These are phyloP conservation scores for Pleuronectes platessa DNA, from an alignment of 2,113 vertebrate genomes.

Conservation along the genomic window DNA sequence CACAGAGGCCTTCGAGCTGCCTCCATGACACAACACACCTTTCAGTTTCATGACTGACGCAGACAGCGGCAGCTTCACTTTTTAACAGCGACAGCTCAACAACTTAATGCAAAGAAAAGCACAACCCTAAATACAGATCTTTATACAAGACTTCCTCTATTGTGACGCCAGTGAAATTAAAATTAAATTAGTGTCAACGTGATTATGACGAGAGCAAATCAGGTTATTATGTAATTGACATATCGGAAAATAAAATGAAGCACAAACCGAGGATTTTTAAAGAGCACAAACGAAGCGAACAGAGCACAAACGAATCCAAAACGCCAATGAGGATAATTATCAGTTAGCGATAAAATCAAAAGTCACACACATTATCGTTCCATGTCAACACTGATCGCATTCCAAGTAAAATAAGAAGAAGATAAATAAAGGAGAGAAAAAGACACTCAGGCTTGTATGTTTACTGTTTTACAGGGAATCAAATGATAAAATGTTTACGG, in stretches of 20 bases:
- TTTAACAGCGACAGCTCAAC: constrained; percentile 13
- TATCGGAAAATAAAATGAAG: constrained; percentile 13
- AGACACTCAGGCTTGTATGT: constrained; percentile 65
- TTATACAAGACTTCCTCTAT: no score
- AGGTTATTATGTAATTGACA: constrained; percentile 10
- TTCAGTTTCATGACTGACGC: constrained; percentile 9
- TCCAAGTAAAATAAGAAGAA: constrained; percentile 1
- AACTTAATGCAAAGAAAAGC: constrained; percentile 21
- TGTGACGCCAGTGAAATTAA: constrained; percentile 45
- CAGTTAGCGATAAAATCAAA: constrained; percentile 5
- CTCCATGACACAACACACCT: constrained; percentile 36
- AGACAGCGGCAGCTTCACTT: neutral
- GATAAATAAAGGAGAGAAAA: neutral
- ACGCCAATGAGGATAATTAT: neutral
- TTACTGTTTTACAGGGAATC: constrained; percentile 48
- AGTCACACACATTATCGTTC: constrained; percentile 1
- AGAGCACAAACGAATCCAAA: constrained; percentile 54
- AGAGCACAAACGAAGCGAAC: constrained; percentile 47
- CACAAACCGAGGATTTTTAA: constrained; percentile 38
- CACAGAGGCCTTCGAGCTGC: constrained; percentile 59
- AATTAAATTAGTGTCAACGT: constrained; percentile 1
- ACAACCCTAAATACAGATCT: constrained; percentile 23
- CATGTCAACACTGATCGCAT: neutral
- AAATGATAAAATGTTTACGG: constrained; percentile 57
- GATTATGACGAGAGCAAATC: neutral